Conservation (phyloP, 35 echinoderm and acorn worm species). For the Ophiothrix spiculata region DNA sequence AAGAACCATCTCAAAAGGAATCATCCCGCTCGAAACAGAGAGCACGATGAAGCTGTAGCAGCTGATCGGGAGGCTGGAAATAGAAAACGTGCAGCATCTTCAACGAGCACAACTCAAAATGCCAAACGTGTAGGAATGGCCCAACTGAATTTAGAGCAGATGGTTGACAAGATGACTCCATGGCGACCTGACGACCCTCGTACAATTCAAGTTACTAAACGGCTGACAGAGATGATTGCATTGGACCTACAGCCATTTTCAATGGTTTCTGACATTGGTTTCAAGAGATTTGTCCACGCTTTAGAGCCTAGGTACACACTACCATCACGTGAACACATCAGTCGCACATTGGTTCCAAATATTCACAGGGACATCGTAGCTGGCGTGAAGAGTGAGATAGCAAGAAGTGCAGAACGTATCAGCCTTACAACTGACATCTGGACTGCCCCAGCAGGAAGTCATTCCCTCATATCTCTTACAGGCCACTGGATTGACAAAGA, state of each 20-base stretch:
- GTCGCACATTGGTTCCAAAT: not conserved
- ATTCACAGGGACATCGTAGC: not conserved
- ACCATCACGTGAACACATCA: not conserved
- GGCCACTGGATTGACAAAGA: not conserved
- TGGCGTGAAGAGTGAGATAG: not conserved
- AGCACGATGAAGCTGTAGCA: too few species aligned
- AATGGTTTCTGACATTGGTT: not conserved
- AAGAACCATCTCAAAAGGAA: too few species aligned
- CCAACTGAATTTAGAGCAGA: not conserved
- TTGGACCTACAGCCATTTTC: not conserved
- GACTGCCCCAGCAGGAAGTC: not conserved
- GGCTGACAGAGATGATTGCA: not conserved
- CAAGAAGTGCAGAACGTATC: not conserved
- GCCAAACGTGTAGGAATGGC: not conserved
- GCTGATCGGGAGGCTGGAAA: not conserved
- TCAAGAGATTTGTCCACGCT: not conserved
- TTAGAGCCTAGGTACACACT: conserved; percentile 12
- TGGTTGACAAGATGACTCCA: not conserved
- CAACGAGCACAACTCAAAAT: not conserved
- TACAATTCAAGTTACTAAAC: not conserved
- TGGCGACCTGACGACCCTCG: not conserved
- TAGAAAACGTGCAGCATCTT: not conserved
- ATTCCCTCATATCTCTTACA: not conserved
- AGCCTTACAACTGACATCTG: conserved; percentile 17
- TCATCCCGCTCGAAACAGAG: too few species aligned